These are phyloP conservation scores for Eulemur mongoz DNA, from an alignment of 2,797 vertebrate species.

Conservation along the genomic window DNA sequence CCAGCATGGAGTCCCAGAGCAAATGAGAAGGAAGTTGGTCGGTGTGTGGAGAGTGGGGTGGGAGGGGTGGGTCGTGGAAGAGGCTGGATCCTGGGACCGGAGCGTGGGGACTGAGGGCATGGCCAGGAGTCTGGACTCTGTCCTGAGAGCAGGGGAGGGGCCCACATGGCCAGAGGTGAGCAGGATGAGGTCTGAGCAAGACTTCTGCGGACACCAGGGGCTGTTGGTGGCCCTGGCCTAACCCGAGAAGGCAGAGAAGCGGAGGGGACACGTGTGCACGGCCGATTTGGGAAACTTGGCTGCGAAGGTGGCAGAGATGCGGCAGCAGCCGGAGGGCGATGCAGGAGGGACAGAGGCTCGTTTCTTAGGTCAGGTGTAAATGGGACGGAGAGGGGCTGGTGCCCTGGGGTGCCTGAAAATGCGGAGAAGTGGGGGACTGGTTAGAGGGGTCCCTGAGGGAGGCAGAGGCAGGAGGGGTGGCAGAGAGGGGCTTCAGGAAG, in stretches of 20 bases:
- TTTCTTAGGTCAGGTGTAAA: not conserved
- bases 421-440: too few species aligned
- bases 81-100: not conserved
- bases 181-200: not conserved
- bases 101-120: not conserved
- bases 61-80: not conserved
- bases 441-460: not conserved
- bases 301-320: not conserved
- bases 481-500: not conserved
- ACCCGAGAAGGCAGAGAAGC: not conserved
- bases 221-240: not conserved
- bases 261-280: fast-evolving
- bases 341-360: not conserved
- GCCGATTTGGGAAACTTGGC: not conserved
- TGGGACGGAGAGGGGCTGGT: not conserved
- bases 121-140: not conserved
- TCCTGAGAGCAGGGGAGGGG: not conserved
- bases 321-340: not conserved
- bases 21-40: not conserved
- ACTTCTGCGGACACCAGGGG: fast-evolving
- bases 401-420: not conserved
- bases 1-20: not conserved
- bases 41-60: not conserved
- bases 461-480: not conserved
- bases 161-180: not conserved